Conservation (phyloP, 2,888 invertebrate species). For the Lithophane socia region DNA sequence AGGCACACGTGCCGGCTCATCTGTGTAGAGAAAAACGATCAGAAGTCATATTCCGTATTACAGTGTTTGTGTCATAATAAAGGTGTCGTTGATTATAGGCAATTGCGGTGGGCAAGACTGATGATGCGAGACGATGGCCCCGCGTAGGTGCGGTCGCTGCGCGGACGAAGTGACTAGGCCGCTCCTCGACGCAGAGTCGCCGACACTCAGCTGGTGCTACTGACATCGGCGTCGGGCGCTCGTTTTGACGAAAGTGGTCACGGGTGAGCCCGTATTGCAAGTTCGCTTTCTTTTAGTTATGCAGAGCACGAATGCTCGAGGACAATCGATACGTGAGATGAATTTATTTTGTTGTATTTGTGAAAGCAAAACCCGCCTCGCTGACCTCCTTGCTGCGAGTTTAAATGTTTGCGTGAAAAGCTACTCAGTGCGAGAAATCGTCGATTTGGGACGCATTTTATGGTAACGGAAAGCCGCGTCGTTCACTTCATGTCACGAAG, state of each 20-base stretch:
- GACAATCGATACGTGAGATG: slow-evolving; percentile 90
- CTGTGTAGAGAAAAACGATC: slow-evolving; percentile 71
- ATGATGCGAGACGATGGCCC: slow-evolving; percentile 31
- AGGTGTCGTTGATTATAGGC: background rate
- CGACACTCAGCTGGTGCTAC: slow-evolving; percentile 54
- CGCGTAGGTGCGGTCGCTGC: slow-evolving; percentile 49
- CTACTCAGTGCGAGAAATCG: slow-evolving; percentile 85
- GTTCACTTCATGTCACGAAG: slow-evolving; percentile 60
- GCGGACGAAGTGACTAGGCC: slow-evolving; percentile 34
- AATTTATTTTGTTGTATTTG: slow-evolving; percentile 90
- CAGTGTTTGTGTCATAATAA: slow-evolving; percentile 10
- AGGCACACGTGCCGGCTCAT: slow-evolving; percentile 86
- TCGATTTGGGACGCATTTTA: slow-evolving; percentile 85
- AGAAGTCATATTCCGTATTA: slow-evolving; percentile 17
- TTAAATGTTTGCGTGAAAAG: slow-evolving; percentile 87
- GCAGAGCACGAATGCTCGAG: slow-evolving; percentile 86
- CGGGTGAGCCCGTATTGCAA: slow-evolving; percentile 81
- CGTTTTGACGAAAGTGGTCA: slow-evolving; percentile 82
- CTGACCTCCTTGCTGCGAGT: slow-evolving; percentile 87
- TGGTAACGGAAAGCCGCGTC: slow-evolving; percentile 77
- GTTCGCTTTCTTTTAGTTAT: slow-evolving; percentile 90
- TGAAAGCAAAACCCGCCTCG: slow-evolving; percentile 89
- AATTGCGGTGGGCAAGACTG: slow-evolving; percentile 21
- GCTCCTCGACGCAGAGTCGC: slow-evolving; percentile 17
- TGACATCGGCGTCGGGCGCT: slow-evolving; percentile 46